Evolutionary conservation across 2,888 invertebrate genomes (phyloP).

Genomic region (Amiota communis): DNA sequence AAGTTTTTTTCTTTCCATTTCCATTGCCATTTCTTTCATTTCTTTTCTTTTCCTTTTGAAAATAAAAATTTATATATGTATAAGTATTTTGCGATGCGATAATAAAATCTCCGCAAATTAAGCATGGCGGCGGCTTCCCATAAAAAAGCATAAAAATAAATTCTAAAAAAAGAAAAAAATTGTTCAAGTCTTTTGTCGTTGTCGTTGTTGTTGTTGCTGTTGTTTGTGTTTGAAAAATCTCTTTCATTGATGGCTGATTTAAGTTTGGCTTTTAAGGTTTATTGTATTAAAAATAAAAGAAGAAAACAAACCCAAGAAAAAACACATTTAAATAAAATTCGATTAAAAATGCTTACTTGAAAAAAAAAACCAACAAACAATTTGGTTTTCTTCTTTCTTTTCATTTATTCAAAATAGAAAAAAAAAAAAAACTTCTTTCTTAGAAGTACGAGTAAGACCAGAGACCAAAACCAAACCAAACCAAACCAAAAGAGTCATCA

Average conservation of each 20-base stretch:
- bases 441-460: neutral
- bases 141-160: neutral
- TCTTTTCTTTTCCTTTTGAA: neutral
- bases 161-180: neutral
- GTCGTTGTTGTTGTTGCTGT: neutral
- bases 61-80: no score
- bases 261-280: slow-evolving; percentile 4
- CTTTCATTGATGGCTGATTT: neutral
- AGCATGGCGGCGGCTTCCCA: neutral
- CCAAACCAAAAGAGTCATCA: slow-evolving; percentile 49
- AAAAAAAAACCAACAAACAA: neutral
- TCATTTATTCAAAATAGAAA: no score
- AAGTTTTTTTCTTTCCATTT: slow-evolving; percentile 43
- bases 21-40: neutral
- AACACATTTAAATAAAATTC: slow-evolving; percentile 2
- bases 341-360: slow-evolving; percentile 6
- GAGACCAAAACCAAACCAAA: neutral
- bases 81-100: slow-evolving; percentile 3
- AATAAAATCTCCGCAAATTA: slow-evolving; percentile 28
- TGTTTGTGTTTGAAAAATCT: slow-evolving; percentile 1
- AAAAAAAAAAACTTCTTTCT: no score
- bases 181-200: neutral
- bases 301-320: no score
- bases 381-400: neutral
- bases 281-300: neutral